A percentile compares a stretch with the other conserved stretches of the same genome.
Evolutionary conservation across 2,797 vertebrate species (phyloP).

Genomic region (Artibeus jamaicensis): DNA sequence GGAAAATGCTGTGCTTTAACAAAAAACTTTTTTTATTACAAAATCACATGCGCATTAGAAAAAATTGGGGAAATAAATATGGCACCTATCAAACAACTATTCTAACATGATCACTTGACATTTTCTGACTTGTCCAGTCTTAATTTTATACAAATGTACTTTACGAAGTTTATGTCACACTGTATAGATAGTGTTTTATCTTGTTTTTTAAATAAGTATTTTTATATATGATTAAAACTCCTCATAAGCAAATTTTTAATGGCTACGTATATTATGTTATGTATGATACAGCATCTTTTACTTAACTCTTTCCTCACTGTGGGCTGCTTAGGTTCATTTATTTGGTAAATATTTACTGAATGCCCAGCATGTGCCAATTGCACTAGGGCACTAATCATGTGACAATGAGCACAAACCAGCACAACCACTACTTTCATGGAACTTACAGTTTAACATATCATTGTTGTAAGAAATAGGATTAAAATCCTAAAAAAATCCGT

Average conservation of each 20-base stretch:
- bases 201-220: neutral
- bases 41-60: neutral
- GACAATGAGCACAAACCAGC: neutral
- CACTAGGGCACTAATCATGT: neutral
- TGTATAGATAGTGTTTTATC: neutral
- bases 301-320: neutral
- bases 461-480: neutral
- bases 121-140: neutral
- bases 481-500: slow-evolving; percentile 25
- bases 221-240: neutral
- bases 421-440: neutral
- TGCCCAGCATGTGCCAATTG: neutral
- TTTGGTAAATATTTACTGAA: neutral
- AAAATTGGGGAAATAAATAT: neutral
- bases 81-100: neutral
- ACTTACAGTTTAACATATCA: neutral
- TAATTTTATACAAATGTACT: neutral
- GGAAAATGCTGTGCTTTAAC: neutral
- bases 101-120: neutral
- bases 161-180: neutral
- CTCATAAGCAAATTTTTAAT: neutral
- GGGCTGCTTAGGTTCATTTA: neutral
- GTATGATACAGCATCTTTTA: neutral
- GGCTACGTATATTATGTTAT: neutral
- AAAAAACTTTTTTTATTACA: neutral